phyloP scores from a whole-genome alignment of 1,140 invertebrate species.

The Aphelenchoides besseyi region DNA sequence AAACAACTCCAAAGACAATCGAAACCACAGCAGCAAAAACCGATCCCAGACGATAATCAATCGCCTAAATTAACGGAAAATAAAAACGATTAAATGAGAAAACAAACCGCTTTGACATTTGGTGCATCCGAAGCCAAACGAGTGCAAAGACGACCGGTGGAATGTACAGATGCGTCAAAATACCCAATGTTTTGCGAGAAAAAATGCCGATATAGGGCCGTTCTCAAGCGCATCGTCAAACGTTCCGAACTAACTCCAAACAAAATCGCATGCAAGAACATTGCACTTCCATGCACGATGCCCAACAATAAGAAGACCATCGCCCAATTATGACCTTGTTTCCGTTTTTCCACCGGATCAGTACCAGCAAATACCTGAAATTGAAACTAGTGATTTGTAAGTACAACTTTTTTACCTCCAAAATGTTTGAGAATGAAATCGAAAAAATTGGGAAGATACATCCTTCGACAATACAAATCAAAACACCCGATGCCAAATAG shows the following conservation, averaged over 20 bases:
- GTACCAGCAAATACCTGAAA: conserved; percentile 45
- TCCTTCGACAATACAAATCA: conserved; percentile 29
- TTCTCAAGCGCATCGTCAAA: conserved; percentile 64
- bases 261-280: conserved; percentile 42
- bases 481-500: conserved; percentile 11
- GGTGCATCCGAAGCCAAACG: conserved; percentile 67
- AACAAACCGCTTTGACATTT: conserved; percentile 49
- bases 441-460: conserved; percentile 34
- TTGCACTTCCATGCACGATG: conserved; percentile 21
- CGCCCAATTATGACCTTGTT: conserved; percentile 53
- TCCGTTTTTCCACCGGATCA: conserved; percentile 34
- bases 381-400: conserved; percentile 14
- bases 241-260: conserved; percentile 63
- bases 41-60: conserved; percentile 64
- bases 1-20: conserved; percentile 60
- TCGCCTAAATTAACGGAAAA: conserved; percentile 63
- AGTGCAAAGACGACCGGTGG: conserved; percentile 65
- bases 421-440: conserved; percentile 36
- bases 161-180: conserved; percentile 66
- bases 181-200: conserved; percentile 66
- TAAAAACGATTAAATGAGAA: not conserved
- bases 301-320: conserved; percentile 48
- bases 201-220: conserved; percentile 64
- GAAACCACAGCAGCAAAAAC: conserved; percentile 64
- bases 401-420: conserved; percentile 29